These are phyloP conservation scores for Pygoscelis antarcticus DNA, from an alignment of 2,113 vertebrate species.

Conservation along the genomic window DNA sequence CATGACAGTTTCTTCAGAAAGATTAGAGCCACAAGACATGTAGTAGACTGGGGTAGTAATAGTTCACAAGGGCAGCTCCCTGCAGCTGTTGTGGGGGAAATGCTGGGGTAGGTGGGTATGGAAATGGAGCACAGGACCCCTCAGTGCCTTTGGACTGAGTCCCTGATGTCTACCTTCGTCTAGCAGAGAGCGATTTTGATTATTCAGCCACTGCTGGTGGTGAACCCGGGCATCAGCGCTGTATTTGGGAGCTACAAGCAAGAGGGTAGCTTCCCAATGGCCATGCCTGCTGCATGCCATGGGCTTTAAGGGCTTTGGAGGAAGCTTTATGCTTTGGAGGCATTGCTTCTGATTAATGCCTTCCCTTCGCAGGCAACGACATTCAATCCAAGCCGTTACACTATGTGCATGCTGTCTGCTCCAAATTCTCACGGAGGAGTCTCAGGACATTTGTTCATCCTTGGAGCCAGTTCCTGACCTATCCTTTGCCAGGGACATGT, in stretches of 20 bases:
- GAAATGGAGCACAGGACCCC: neutral
- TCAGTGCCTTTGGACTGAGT: neutral
- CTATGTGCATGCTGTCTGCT: neutral
- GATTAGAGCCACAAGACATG: neutral
- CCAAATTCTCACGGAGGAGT: accelerated
- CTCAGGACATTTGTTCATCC: neutral
- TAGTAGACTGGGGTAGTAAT: neutral
- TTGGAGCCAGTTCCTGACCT: neutral
- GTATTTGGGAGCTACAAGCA: neutral
- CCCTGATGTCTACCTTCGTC: neutral
- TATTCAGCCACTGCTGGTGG: neutral
- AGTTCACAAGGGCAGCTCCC: neutral
- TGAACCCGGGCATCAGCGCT: neutral
- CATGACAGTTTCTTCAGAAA: neutral
- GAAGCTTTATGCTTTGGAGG: neutral
- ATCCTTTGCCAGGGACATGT: neutral
- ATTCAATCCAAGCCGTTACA: neutral
- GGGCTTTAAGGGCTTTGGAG: neutral
- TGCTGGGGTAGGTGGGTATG: accelerated
- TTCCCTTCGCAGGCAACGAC: neutral
- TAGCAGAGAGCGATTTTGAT: neutral
- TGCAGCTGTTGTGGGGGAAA: neutral
- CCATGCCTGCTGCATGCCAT: neutral
- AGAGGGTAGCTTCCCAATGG: accelerated
- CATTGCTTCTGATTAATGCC: neutral